phyloP scores from a whole-genome alignment of 2,888 invertebrate species.

The Caradrina kadenii region DNA sequence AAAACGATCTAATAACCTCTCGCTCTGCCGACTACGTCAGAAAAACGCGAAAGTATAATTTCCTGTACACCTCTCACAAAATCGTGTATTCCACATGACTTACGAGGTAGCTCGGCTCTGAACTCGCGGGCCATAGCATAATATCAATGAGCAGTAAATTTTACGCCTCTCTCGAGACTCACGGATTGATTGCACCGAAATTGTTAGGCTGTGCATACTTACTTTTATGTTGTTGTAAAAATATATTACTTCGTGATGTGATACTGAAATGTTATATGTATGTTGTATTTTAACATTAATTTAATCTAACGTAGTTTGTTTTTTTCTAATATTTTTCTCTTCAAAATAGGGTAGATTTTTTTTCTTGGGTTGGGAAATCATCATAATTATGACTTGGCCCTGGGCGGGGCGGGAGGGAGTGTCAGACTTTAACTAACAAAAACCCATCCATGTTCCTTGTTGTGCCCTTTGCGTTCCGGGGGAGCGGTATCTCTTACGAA shows the following conservation, averaged over 20 bases:
- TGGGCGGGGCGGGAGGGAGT: too few relatives aligned
- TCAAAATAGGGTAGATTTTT: too few relatives aligned
- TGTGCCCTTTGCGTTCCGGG: too few relatives aligned
- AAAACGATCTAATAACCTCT: not conserved
- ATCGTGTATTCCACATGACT: conserved; percentile 41
- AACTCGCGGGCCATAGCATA: conserved; percentile 18
- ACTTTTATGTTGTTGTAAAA: conserved; percentile 40
- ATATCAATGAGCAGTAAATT: conserved; percentile 55
- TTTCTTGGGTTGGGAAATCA: too few relatives aligned
- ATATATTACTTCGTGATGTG: conserved; percentile 10
- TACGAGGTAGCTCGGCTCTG: conserved; percentile 26
- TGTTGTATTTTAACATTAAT: conserved; percentile 5
- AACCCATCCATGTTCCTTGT: too few relatives aligned
- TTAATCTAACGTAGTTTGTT: not conserved
- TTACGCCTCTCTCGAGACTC: conserved; percentile 35
- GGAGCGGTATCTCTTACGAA: too few relatives aligned
- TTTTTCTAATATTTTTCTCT: too few relatives aligned
- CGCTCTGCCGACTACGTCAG: not conserved
- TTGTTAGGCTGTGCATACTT: conserved; percentile 44
- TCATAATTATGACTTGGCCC: too few relatives aligned
- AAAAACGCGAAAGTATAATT: conserved; percentile 23
- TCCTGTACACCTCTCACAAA: conserved; percentile 14
- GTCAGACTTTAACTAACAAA: too few relatives aligned
- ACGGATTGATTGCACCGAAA: conserved; percentile 46
- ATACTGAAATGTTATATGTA: conserved; percentile 2